Evolutionary conservation across 35 echinoderm and acorn worm species (phyloP).

Genomic region (Lytechinus variegatus): DNA sequence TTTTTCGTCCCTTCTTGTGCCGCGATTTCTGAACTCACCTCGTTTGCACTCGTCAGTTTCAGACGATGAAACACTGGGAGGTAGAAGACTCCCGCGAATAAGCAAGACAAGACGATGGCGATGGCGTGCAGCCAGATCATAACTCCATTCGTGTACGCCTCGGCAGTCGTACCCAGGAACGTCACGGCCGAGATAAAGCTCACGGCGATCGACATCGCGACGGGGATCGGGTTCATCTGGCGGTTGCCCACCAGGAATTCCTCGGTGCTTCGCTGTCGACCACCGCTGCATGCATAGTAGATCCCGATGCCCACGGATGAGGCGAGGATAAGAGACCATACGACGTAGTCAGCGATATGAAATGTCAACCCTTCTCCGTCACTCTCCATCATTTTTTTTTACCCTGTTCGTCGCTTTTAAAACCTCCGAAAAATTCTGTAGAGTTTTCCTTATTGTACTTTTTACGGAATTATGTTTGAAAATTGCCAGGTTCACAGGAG

Average conservation of each 20-base stretch:
- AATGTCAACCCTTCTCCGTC: neutral
- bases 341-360: conserved; percentile 52
- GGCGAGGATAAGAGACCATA: conserved; percentile 47
- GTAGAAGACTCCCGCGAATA: conserved; percentile 14
- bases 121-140: conserved; percentile 49
- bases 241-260: conserved; percentile 72
- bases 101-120: conserved; percentile 28
- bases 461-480: too few species aligned
- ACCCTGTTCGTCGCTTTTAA: too few species aligned
- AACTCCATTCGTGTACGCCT: conserved; percentile 57
- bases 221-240: conserved; percentile 63
- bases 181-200: conserved; percentile 72
- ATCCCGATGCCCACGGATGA: conserved; percentile 60
- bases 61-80: conserved; percentile 52
- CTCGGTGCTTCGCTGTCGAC: conserved; percentile 55
- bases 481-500: too few species aligned
- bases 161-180: conserved; percentile 72
- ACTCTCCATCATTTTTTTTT: neutral
- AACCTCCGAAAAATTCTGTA: too few species aligned
- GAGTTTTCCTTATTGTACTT: too few species aligned
- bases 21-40: neutral
- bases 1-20: neutral
- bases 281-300: conserved; percentile 67
- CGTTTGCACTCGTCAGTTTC: conserved; percentile 49
- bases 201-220: conserved; percentile 61